Conservation (phyloP, 2,888 invertebrate genomes). For the Hyles lineata region DNA sequence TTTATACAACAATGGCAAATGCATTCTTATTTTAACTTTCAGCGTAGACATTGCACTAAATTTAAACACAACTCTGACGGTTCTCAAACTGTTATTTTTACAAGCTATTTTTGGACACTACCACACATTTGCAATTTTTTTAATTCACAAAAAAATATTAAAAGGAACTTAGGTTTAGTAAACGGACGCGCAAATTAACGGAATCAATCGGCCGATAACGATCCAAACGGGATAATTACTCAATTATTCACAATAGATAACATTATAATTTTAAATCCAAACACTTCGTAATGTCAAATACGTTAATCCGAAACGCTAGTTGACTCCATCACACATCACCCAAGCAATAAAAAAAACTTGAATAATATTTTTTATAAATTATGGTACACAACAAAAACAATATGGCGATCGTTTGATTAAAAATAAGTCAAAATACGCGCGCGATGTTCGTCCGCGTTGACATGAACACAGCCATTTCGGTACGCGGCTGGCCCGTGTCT, state of each 20-base stretch:
- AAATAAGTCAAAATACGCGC: conserved; percentile 74
- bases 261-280: conserved; percentile 31
- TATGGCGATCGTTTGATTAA: conserved; percentile 76
- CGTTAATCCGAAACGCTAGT: neutral
- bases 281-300: conserved; percentile 30
- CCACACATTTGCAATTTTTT: conserved; percentile 39
- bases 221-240: conserved; percentile 37
- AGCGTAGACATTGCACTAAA: conserved; percentile 68
- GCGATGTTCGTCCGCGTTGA: conserved; percentile 53
- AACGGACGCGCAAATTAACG: conserved; percentile 30
- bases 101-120: conserved; percentile 60
- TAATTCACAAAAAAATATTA: conserved; percentile 22
- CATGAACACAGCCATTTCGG: conserved; percentile 66
- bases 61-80: conserved; percentile 54
- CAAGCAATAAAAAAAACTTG: neutral
- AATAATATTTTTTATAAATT: conserved; percentile 22
- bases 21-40: conserved; percentile 65
- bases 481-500: conserved; percentile 70
- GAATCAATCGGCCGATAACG: conserved; percentile 32
- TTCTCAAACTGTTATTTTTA: conserved; percentile 53
- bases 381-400: conserved; percentile 69
- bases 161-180: conserved; percentile 6
- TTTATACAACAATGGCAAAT: conserved; percentile 59
- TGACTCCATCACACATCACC: neutral
- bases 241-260: conserved; percentile 34